These are phyloP conservation scores for Artemia franciscana DNA, from an alignment of 1,140 invertebrate genomes.

Conservation along the genomic window DNA sequence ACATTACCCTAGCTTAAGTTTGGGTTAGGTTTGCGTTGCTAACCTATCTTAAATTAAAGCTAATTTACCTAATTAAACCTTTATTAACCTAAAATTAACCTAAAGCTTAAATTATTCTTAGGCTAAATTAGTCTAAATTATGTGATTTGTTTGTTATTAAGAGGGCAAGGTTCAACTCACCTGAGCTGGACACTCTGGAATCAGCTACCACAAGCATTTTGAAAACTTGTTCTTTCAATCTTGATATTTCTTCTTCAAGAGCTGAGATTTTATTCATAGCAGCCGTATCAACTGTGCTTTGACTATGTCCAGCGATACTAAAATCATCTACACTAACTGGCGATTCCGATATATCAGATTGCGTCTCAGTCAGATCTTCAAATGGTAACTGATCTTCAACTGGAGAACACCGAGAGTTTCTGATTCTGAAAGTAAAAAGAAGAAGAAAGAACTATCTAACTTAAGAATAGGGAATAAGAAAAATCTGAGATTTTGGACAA, in stretches of 20 bases:
- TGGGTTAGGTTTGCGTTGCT: no score
- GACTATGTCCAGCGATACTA: not conserved
- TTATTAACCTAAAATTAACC: no score
- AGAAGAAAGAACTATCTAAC: no score
- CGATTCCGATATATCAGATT: not conserved
- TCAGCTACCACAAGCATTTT: constrained; percentile 6
- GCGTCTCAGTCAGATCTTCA: not conserved
- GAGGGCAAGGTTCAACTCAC: no score
- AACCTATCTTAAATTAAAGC: no score
- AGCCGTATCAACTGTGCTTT: constrained; percentile 9
- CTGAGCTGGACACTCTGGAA: not conserved
- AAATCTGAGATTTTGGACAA: no score
- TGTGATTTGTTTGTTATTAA: no score
- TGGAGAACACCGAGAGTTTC: not conserved
- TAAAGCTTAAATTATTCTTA: no score
- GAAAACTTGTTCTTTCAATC: constrained; percentile 7
- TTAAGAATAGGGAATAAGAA: no score
- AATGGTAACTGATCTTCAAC: not conserved
- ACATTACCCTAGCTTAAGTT: no score
- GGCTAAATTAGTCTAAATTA: no score
- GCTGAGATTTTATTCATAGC: constrained; percentile 9
- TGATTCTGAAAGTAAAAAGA: not conserved
- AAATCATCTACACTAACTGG: not conserved
- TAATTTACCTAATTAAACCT: no score
- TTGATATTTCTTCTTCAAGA: constrained; percentile 9